Evolutionary conservation across 2,888 invertebrate species (phyloP).

Genomic region (Chesias legatella): DNA sequence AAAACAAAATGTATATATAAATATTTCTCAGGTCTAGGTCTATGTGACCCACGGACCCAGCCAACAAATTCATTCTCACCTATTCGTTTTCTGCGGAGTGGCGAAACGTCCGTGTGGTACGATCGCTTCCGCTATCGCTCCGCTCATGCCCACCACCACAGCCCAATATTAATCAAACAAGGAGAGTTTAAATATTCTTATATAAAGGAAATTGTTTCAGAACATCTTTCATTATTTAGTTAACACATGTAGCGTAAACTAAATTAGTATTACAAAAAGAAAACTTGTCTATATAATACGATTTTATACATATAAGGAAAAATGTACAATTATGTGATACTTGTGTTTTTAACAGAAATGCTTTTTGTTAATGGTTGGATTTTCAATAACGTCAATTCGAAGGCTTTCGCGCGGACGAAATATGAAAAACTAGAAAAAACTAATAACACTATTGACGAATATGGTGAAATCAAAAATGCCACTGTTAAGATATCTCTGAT

Average conservation of each 20-base stretch:
- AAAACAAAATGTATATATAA: too few relatives aligned
- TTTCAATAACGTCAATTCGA: constrained; percentile 26
- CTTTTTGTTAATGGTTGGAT: constrained; percentile 28
- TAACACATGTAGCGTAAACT: constrained; percentile 10
- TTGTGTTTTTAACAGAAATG: constrained; percentile 9
- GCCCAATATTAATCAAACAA: constrained; percentile 26
- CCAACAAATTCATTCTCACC: too few relatives aligned
- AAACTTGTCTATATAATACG: background rate
- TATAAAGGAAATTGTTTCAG: constrained; percentile 26
- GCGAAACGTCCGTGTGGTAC: background rate
- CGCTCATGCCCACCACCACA: constrained; percentile 9
- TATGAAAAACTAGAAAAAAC: constrained; percentile 1
- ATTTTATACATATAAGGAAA: background rate
- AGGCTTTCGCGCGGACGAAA: background rate
- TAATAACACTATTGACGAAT: background rate
- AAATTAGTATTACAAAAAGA: background rate
- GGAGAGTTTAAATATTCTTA: constrained; percentile 27
- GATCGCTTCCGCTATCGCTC: constrained; percentile 1
- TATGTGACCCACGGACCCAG: too few relatives aligned
- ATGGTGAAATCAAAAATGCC: constrained; percentile 6
- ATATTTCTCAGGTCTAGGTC: too few relatives aligned
- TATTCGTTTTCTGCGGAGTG: too few relatives aligned
- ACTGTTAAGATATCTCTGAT: constrained; percentile 38
- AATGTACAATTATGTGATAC: constrained; percentile 1
- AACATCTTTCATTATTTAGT: constrained; percentile 16